phyloP scores from a whole-genome alignment of 1,140 invertebrate species.

The Heliconius eleuchia region DNA sequence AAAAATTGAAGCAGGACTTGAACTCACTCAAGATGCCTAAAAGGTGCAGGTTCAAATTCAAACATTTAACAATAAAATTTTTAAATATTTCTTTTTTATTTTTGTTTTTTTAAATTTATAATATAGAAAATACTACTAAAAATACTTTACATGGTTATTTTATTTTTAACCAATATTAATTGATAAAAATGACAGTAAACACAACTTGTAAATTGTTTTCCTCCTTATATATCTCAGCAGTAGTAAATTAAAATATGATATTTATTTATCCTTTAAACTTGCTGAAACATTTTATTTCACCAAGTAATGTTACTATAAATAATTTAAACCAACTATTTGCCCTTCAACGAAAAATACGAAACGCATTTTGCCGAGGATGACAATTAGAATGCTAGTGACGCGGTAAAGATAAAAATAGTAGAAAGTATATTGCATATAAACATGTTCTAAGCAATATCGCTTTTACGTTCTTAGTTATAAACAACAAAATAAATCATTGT shows the following conservation, averaged over 20 bases:
- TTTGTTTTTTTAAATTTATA: too few relatives aligned
- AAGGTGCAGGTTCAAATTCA: too few relatives aligned
- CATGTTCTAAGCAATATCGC: slow-evolving; percentile 18
- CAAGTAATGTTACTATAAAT: slow-evolving; percentile 37
- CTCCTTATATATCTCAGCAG: too few relatives aligned
- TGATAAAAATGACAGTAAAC: too few relatives aligned
- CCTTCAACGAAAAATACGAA: slow-evolving; percentile 26
- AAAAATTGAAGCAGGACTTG: too few relatives aligned
- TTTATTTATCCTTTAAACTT: background rate
- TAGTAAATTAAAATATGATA: background rate
- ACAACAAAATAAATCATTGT: slow-evolving; percentile 45
- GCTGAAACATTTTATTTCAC: slow-evolving; percentile 11
- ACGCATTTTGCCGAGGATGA: background rate
- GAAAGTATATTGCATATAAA: slow-evolving; percentile 49
- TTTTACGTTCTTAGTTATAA: slow-evolving; percentile 30
- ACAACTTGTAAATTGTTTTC: too few relatives aligned
- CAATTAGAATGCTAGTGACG: slow-evolving; percentile 36
- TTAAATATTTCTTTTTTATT: too few relatives aligned
- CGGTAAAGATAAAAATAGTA: slow-evolving; percentile 54
- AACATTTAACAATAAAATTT: too few relatives aligned
- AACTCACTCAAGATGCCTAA: too few relatives aligned
- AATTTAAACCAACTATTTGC: slow-evolving; percentile 21
- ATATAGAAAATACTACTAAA: too few relatives aligned
- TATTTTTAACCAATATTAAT: too few relatives aligned
- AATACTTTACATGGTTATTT: too few relatives aligned